These are phyloP conservation scores for Microcaecilia unicolor DNA, from an alignment of 2,797 vertebrate genomes.

Conservation along the genomic window DNA sequence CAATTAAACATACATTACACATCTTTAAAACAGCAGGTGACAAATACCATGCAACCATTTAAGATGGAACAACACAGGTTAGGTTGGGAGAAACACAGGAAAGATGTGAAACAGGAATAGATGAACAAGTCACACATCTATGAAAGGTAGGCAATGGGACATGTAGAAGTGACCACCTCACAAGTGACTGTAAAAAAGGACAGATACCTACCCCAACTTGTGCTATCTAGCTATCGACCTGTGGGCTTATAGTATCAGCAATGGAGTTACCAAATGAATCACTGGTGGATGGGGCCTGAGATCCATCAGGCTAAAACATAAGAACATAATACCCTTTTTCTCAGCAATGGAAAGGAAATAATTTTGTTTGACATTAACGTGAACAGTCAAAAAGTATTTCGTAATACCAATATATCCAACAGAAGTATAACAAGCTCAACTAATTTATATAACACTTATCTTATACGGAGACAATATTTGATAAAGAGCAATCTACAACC, in stretches of 20 bases:
- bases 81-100: slow-evolving; percentile 14
- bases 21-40: slow-evolving; percentile 23
- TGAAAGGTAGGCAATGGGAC: slow-evolving; percentile 23
- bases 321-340: no score
- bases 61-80: slow-evolving; percentile 8
- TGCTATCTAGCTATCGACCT: slow-evolving; percentile 98
- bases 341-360: no score
- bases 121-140: slow-evolving; percentile 14
- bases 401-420: no score
- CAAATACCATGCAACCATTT: slow-evolving; percentile 32
- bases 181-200: slow-evolving; percentile 54
- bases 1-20: slow-evolving; percentile 22
- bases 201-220: slow-evolving; percentile 95
- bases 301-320: slow-evolving; percentile 80
- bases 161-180: slow-evolving; percentile 31
- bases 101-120: slow-evolving; percentile 15
- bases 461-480: no score
- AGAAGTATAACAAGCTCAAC: no score
- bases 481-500: no score
- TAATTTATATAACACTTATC: no score
- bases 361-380: no score
- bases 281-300: slow-evolving; percentile 92
- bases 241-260: slow-evolving; percentile 89
- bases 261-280: slow-evolving; percentile 84
- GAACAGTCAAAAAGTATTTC: no score